Base-by-base conservation (phyloP, 2,113 vertebrate species). In the Hippocampus guttulatus region DNA sequence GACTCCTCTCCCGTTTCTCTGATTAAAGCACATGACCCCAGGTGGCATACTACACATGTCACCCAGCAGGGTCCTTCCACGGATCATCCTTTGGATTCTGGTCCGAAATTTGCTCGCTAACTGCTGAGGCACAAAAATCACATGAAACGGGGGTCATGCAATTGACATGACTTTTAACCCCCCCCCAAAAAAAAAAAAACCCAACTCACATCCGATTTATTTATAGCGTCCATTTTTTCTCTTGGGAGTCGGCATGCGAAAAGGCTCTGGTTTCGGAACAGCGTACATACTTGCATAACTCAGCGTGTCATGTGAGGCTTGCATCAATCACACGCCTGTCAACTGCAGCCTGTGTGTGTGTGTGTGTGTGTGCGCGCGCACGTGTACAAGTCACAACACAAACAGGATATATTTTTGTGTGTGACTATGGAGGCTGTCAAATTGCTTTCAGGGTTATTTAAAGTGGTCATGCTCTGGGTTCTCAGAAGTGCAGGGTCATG, bases 391-490 rank as follows among this genome's bases (percentile, higher is more conserved):
- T 64, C 63, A 45, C n/a, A 30, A 60, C 57, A 60, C 23, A 52
- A 16, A 58, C 57, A 25, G 57, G 3, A 8, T 30, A 15, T 27
- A 23, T 23, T 21, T 55, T 55, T 55, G n/a, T 54, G 21, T 54
- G 25, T 57, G 25, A 33, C 27, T 18, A 61, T 61, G 3, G 71
- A 45, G 62, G 69, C 81, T 82, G 86, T 88, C 87, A 41, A 60
- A 85, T 86, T 90, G 81, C 83, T 80, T 69, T 86, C 76, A 20
- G 69, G 52, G 84, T 82, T 89, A 90, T 92, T 90, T 90, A 73
- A 81, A 90, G 86, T 82, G 66, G 76, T 67, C 75, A 54, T 72
- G 65, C 76, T 75, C 10, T 2, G 73, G 38, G 70, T 90, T 90
- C 87, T 89, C 54, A 83, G 84, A 88, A 89, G 21, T 73, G 80